Base-by-base conservation (phyloP, 1,140 invertebrate species). In the Drosophila dunni region DNA sequence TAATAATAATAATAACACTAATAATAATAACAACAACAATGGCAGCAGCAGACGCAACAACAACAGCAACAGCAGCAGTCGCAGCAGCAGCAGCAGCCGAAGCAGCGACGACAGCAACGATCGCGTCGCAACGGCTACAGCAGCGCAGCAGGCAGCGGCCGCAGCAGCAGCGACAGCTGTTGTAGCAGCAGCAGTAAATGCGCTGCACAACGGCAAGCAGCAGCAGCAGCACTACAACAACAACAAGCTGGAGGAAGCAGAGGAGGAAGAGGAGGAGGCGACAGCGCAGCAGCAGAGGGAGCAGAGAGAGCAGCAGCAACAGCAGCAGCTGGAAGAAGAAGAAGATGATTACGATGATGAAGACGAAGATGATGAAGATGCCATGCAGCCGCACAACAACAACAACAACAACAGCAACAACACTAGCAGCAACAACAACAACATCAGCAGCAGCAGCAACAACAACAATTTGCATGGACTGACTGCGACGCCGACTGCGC, bases 181-280 rank as follows among this genome's bases (percentile, higher is more conserved):
- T 10, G 83, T 88, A 11, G 83, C 83, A 46, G 83, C 83, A 1
- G 83, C 83, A 6, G 83, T 89, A 0, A 86, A 45, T 48, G 82
- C 82, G 10, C 46, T 86, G 68, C 82, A 86, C 57, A 86, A 86
- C 44, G 82, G 82, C 58, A 86, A 88, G 7, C 79, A 86, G 11
- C 68, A 64, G 6, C 70, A 68, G 4, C 68, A 72, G n/a, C 68
- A 10, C 44, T 76, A 17, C 54, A 69, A 17, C 66, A 75, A 29
- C 40, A 63, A 46, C 63, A 73, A 56, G 13, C 40, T 61, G 20
- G 66, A 54, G 3, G 56, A 62, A 0, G 65, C 51, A 8, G 72
- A 72, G 7, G 69, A 75, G n/a, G 72, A 71, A 15, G 64, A 65
- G 0, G 71, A 63, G 81, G 48, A 75, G 78, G 48, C 81, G 81